These are phyloP conservation scores for Sarcophaga caerulescens DNA, from an alignment of 2,888 invertebrate genomes.

Conservation along the genomic window DNA sequence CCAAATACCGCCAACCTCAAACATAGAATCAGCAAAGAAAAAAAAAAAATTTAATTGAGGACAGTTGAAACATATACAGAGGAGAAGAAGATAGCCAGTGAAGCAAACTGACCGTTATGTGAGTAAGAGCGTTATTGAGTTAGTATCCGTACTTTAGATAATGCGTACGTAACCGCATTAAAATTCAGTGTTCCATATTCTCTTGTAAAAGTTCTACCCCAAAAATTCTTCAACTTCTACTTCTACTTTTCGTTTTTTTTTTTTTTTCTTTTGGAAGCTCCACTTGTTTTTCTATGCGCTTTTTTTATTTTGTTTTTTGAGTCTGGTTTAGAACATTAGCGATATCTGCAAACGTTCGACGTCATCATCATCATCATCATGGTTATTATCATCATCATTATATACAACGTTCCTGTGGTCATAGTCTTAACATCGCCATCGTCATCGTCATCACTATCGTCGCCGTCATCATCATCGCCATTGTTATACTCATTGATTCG, in stretches of 20 bases:
- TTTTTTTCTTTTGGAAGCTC: constrained; percentile 18
- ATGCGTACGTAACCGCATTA: constrained; percentile 34
- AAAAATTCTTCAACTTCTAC: background rate
- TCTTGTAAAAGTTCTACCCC: constrained; percentile 9
- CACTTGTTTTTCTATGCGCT: constrained; percentile 22
- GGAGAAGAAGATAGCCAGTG: too few relatives aligned
- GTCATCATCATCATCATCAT: constrained; percentile 32
- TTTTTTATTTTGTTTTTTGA: constrained; percentile 6
- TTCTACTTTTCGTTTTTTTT: constrained; percentile 23
- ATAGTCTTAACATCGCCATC: constrained; percentile 66
- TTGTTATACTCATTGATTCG: background rate
- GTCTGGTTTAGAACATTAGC: constrained; percentile 46
- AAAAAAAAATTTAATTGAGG: constrained; percentile 35
- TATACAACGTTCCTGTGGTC: constrained; percentile 17
- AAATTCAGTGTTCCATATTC: constrained; percentile 52
- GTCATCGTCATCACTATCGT: constrained; percentile 59
- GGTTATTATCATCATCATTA: constrained; percentile 23
- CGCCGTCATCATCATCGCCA: constrained; percentile 33
- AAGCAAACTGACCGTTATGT: constrained; percentile 8
- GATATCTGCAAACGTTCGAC: constrained; percentile 49
- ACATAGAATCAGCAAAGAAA: background rate
- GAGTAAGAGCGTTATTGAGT: background rate
- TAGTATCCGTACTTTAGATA: background rate
- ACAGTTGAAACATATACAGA: background rate
- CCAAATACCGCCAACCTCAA: constrained; percentile 50